phyloP scores from a whole-genome alignment of 1,140 invertebrate species.

The Orchestia grillus region DNA sequence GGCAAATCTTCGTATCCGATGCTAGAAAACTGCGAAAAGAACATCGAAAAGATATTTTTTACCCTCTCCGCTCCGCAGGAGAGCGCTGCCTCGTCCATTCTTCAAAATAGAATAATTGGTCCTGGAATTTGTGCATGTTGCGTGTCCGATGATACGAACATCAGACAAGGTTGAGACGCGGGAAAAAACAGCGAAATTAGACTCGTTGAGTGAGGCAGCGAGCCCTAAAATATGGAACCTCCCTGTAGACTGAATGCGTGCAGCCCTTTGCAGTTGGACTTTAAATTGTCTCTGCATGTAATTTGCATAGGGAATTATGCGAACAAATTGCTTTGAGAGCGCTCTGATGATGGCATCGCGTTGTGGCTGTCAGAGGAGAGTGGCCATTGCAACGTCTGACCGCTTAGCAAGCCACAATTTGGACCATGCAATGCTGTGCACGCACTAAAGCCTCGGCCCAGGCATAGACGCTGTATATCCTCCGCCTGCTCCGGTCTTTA shows the following conservation, averaged over 20 bases:
- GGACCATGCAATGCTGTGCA: not conserved
- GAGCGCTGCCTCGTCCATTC: not conserved
- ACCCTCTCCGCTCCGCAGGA: not conserved
- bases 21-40: not conserved
- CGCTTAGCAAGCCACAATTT: not conserved
- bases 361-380: not conserved
- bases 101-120: not conserved
- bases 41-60: not conserved
- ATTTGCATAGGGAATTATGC: constrained; percentile 8
- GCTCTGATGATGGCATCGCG: not conserved
- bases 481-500: not conserved
- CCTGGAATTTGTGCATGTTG: not conserved
- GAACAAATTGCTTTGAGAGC: not conserved
- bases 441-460: not conserved
- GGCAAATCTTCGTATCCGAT: not conserved
- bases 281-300: constrained; percentile 1
- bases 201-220: not conserved
- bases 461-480: too few relatives aligned
- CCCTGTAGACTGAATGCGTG: not conserved
- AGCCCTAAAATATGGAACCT: constrained; percentile 7
- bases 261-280: not conserved
- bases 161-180: not conserved
- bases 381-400: not conserved
- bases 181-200: not conserved
- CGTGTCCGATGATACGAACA: not conserved